These are phyloP conservation scores for Benthochromis sp. DNA, from an alignment of 2,113 vertebrate species.

Conservation along the genomic window DNA sequence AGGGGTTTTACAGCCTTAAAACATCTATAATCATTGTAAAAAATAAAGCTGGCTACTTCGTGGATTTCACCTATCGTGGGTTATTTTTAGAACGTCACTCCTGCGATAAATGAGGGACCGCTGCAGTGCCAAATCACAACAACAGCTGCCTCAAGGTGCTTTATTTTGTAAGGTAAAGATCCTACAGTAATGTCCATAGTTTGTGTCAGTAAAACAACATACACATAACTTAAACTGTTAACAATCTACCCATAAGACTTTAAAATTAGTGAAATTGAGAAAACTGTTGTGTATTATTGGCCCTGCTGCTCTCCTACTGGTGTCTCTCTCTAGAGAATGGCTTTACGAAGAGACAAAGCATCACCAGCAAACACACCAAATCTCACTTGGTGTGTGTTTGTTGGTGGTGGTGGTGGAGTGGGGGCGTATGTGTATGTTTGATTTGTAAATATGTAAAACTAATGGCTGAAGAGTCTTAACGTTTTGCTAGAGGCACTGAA, in stretches of 20 bases:
- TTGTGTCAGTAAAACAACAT: neutral
- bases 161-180: neutral
- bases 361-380: neutral
- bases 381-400: neutral
- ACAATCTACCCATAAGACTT: neutral
- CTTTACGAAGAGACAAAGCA: accelerated
- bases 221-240: neutral
- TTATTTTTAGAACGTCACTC: no score
- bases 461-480: neutral
- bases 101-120: no score
- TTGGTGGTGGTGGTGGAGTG: neutral
- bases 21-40: no score
- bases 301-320: neutral
- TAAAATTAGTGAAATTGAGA: neutral
- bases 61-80: no score
- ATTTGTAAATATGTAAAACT: neutral
- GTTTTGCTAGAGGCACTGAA: neutral
- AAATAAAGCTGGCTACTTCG: no score
- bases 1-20: no score
- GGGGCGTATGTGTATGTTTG: neutral
- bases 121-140: neutral
- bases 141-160: neutral
- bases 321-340: neutral
- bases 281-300: neutral
- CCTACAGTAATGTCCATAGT: neutral